Base-by-base conservation (phyloP, 35 echinoderm and acorn worm genomes). In the Eucidaris tribuloides region DNA sequence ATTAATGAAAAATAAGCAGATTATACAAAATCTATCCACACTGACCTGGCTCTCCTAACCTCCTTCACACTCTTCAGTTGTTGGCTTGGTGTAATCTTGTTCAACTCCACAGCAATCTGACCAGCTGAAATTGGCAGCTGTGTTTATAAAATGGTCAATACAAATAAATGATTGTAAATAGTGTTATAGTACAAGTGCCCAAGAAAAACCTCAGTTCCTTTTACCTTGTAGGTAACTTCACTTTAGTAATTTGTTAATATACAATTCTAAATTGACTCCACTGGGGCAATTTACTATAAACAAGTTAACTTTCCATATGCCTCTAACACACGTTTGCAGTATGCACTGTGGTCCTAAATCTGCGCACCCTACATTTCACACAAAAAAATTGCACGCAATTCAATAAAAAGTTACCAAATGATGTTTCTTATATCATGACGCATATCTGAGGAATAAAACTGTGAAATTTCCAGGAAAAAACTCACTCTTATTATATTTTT, bases 1-100 rank as follows among this genome's bases (percentile, higher is more conserved):
- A 9, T 52, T 52, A 44, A 39, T 33, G 34, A 80, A 49, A 0
- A 14, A 30, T 34, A 56, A 30, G 15, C 9, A 5, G 31, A 7
- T 37, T 54, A 14, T 17, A 34, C 5, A 58, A 58, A 2, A 5
- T 32, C 18, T 60, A 65, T 61, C 63, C 76, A 85, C 84, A 42
- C 38, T 55, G 11, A 50, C 44, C 83, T 85, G 38, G 83, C 78
- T 71, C 65, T 86, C 68, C 70, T 90, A 20, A 80, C 92, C 46
- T 90, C 76, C 19, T 83, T 66, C 3, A 96, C 28, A 61, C 77
- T 96, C 59, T 77, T 90, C 3, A 70, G 70, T 79, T 91, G 79
- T 15, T 72, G 40, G 44, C 64, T 83, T 7, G 57, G 49, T 13
- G 44, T 46, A 14, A 90, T 52, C 31, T 86, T 71, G 43, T 65